Conservation (phyloP, 2,888 invertebrate species). For the Rhorus exstirpatorius region DNA sequence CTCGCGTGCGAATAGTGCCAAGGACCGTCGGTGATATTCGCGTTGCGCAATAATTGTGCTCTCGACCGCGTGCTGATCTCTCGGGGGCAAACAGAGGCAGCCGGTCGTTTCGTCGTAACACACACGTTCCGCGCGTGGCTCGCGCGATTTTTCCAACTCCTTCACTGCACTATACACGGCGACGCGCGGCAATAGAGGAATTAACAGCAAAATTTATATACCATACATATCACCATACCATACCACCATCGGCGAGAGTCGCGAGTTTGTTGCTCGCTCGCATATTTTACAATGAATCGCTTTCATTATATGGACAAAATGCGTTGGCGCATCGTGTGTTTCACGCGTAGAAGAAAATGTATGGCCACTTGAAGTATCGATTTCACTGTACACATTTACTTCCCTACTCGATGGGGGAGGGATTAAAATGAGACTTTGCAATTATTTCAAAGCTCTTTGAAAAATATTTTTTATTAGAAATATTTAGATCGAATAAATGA, state of each 20-base stretch:
- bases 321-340: conserved; percentile 37
- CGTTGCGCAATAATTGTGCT: conserved; percentile 70
- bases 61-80: conserved; percentile 66
- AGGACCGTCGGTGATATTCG: conserved; percentile 72
- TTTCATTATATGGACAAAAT: conserved; percentile 55
- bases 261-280: conserved; percentile 46
- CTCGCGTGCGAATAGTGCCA: conserved; percentile 74
- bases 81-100: conserved; percentile 61
- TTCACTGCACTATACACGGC: conserved; percentile 1
- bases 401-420: no score
- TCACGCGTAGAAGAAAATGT: conserved; percentile 3
- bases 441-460: no score
- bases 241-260: background rate
- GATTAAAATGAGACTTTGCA: no score
- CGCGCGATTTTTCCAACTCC: conserved; percentile 58
- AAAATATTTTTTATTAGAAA: no score
- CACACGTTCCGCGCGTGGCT: conserved; percentile 62
- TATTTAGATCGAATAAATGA: no score
- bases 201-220: conserved; percentile 16
- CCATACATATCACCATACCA: background rate
- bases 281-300: conserved; percentile 56
- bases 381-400: background rate
- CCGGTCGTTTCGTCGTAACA: conserved; percentile 52
- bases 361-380: conserved; percentile 1
- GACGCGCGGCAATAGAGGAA: conserved; percentile 30